Percentiles rank a stretch among this genome's conserved stretches.
Evolutionary conservation across 2,113 vertebrate genomes (phyloP).

Genomic region (Puffinus mauretanicus): DNA sequence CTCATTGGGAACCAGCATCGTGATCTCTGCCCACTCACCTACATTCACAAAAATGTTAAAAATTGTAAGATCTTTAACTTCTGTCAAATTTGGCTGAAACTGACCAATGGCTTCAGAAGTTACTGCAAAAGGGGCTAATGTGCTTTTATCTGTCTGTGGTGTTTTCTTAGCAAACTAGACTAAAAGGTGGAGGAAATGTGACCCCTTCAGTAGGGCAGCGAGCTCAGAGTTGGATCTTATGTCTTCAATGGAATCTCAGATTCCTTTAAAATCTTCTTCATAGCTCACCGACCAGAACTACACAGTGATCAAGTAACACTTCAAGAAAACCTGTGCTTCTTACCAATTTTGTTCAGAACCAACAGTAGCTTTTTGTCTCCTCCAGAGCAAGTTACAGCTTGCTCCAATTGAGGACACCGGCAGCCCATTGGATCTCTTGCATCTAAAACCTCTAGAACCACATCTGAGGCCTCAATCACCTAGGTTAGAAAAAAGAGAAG

Average conservation of each 20-base stretch:
- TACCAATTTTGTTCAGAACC: conserved; percentile 94
- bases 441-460: conserved; percentile 92
- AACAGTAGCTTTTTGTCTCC: conserved; percentile 86
- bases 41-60: background rate
- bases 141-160: background rate
- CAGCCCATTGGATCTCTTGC: conserved; percentile 92
- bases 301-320: background rate
- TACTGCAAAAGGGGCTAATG: background rate
- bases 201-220: background rate
- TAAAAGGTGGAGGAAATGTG: background rate
- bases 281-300: conserved; percentile 38
- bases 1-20: background rate
- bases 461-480: conserved; percentile 89
- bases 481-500: conserved; percentile 35
- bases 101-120: background rate
- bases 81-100: background rate
- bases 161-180: background rate
- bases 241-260: conserved; percentile 71
- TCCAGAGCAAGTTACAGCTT: conserved; percentile 75
- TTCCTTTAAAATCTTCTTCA: conserved; percentile 69
- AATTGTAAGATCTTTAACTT: background rate
- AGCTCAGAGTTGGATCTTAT: conserved; percentile 84
- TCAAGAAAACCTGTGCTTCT: background rate
- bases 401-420: conserved; percentile 90
- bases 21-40: background rate